These are phyloP conservation scores for Heliangelus exortis DNA, from an alignment of 2,797 vertebrate species.

Conservation along the genomic window DNA sequence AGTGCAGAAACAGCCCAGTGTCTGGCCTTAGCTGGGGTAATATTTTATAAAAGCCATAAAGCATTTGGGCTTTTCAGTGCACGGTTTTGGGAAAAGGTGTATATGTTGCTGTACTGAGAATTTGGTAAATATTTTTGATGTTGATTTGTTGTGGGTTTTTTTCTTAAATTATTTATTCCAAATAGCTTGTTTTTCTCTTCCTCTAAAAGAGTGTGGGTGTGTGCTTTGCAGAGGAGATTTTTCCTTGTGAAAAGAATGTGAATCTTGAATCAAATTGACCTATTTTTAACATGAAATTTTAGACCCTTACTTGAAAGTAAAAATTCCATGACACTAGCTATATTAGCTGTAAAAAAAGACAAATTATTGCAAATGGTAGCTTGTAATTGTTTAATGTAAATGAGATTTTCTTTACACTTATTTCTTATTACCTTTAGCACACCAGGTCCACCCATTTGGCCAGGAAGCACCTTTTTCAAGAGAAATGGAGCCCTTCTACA, in stretches of 20 bases:
- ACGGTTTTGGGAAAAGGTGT: not conserved
- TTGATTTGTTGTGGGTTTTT: not conserved
- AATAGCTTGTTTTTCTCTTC: not conserved
- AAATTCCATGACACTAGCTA: not conserved
- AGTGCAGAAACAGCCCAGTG: accelerated
- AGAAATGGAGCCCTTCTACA: conserved; percentile 94
- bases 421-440: conserved; percentile 77
- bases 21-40: not conserved
- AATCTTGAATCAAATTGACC: conserved; percentile 48
- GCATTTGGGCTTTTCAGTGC: not conserved
- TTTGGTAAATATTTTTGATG: not conserved
- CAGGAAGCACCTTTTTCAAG: conserved; percentile 95
- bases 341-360: conserved; percentile 2
- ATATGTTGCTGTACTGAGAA: not conserved
- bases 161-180: not conserved
- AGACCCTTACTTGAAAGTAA: conserved; percentile 11
- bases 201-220: not conserved
- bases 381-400: not conserved
- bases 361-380: not conserved
- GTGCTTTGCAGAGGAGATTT: conserved; percentile 14
- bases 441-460: conserved; percentile 93
- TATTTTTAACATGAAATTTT: conserved; percentile 40
- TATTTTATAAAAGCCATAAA: accelerated
- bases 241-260: not conserved
- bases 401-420: conserved; percentile 29